Evolutionary conservation across 2,888 invertebrate genomes (phyloP), one percentile per base, ranked within the genome.

Genomic region (Apomyelois bistriatella): DNA sequence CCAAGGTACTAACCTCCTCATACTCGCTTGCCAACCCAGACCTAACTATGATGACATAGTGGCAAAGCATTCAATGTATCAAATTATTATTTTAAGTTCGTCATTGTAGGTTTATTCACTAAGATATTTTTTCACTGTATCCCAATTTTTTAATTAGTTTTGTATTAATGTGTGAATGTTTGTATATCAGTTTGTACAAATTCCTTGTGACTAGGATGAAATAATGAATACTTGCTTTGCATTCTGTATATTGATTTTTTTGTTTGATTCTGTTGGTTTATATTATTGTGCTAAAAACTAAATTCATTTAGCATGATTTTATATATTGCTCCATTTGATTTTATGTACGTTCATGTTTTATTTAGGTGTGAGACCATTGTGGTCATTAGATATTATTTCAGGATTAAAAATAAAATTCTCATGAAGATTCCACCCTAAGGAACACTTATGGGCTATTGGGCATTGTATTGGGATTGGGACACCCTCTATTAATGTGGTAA

Each of bases 41-140:
- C 85, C 79, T 82, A 80, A 76, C 85, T 86, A 86, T 87, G 82
- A 80, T 68, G 67, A 76, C 87, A 87, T 88, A 86, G 87, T 82
- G 82, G 77, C 80, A 84, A 66, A 68, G 74, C 72, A 70, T 69
- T 77, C 68, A 73, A 76, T 76, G 82, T 82, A 86, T 85, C 83
- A 87, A 85, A 82, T 74, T 81, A 79, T 65, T 54, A 16, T 62
- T 64, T 68, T 78, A 81, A 76, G 76, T 74, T 71, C 64, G 59
- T 64, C 66, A 63, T 59, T 62, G 46, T 76, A 76, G 71, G 60
- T 61, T 72, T 69, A 70, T 58, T 65, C 55, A 60, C 47, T 64
- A 69, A 66, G 66, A 58, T 40, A 22, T 22, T 22, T 22, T 40
- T 40, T 40, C 7, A 66, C 61, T 66, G 64, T 72, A 66, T 74